A percentile compares a stretch with the other conserved stretches of the same genome.
These are phyloP conservation scores for Bucco capensis DNA, from an alignment of 2,113 vertebrate species.

Conservation along the genomic window DNA sequence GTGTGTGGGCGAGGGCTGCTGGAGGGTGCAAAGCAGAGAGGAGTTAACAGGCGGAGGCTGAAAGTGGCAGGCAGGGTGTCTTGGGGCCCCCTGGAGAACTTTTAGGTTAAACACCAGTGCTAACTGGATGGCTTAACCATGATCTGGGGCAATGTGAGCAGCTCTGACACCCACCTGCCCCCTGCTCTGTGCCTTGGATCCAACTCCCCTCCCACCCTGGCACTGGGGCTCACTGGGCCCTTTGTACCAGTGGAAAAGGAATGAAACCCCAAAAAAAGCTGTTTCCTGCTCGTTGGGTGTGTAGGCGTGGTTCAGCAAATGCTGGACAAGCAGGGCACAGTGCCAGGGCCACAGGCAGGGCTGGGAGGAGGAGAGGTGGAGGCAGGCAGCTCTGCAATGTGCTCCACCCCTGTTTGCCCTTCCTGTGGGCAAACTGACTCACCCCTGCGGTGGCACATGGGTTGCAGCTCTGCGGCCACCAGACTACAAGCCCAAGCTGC, in stretches of 20 bases:
- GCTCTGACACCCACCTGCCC: not conserved
- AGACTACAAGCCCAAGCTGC: not conserved
- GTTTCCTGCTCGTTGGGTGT: not conserved
- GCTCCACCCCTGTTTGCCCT: not conserved
- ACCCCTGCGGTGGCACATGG: rapidly evolving
- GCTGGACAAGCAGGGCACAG: not conserved
- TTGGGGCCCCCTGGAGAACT: not conserved
- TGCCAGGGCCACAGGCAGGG: not conserved
- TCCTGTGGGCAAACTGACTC: not conserved
- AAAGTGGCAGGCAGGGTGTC: not conserved
- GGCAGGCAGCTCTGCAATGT: not conserved
- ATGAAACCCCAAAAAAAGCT: not conserved
- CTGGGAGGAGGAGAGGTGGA: not conserved
- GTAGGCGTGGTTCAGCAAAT: not conserved
- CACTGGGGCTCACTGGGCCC: not conserved
- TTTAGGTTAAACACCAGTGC: not conserved
- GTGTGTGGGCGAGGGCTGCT: rapidly evolving
- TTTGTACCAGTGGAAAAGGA: not conserved
- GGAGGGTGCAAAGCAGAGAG: not conserved
- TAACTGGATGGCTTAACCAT: not conserved
- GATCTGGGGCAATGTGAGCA: rapidly evolving
- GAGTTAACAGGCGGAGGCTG: not conserved
- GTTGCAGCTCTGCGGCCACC: not conserved
- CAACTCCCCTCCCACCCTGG: rapidly evolving
- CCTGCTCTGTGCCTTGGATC: not conserved